Conservation (phyloP, 2,797 vertebrate genomes). For the Melanotaenia trifasciata region DNA sequence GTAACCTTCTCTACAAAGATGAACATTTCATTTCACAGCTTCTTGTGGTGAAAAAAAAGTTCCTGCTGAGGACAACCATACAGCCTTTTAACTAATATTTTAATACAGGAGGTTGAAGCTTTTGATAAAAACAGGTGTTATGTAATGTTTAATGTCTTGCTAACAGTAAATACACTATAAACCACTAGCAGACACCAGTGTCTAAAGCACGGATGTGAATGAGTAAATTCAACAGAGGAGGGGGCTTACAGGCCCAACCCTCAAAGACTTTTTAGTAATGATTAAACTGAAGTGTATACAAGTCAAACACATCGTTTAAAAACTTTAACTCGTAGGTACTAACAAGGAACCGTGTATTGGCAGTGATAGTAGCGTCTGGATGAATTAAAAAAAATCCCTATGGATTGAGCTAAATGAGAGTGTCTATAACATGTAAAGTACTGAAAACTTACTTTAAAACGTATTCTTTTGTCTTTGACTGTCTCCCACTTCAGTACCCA, state of each 20-base stretch:
- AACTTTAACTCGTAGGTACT: background rate
- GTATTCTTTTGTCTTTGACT: constrained; percentile 44
- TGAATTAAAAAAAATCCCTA: constrained; percentile 14
- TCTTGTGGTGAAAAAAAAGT: background rate
- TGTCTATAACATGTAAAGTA: constrained; percentile 37
- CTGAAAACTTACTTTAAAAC: constrained; percentile 74
- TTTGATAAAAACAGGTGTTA: background rate
- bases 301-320: background rate
- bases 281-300: background rate
- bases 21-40: constrained; percentile 1
- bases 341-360: constrained; percentile 1
- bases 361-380: constrained; percentile 13
- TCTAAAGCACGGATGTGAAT: constrained; percentile 2
- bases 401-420: constrained; percentile 40
- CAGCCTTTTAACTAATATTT: background rate
- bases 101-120: background rate
- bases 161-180: constrained; percentile 6
- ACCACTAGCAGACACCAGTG: background rate
- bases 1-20: constrained; percentile 28
- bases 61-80: background rate
- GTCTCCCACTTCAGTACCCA: constrained; percentile 53
- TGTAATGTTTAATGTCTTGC: background rate
- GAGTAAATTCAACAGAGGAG: constrained; percentile 38
- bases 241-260: constrained; percentile 55
- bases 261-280: constrained; percentile 9